Percentiles rank a stretch among this genome's conserved stretches.
phyloP scores from a whole-genome alignment of 2,888 invertebrate species.

The Aromia moschata region DNA sequence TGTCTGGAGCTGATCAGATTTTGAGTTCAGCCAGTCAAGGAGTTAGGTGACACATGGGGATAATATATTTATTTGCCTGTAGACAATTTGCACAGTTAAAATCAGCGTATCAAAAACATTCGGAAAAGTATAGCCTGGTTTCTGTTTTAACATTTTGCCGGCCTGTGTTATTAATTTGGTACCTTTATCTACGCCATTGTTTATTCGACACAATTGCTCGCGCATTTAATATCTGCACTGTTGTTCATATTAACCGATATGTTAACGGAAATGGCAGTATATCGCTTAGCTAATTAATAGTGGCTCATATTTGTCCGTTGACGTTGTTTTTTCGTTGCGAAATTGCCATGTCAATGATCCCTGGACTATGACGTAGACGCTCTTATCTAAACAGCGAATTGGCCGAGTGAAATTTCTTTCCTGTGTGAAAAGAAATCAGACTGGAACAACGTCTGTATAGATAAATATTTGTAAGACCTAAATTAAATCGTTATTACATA shows the following conservation, averaged over 20 bases:
- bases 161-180: no score
- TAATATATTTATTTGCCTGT: no score
- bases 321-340: constrained; percentile 9
- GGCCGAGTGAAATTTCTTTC: not conserved
- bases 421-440: constrained; percentile 3
- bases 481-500: not conserved
- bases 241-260: not conserved
- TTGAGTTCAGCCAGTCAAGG: no score
- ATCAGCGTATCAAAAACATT: no score
- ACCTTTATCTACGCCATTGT: no score
- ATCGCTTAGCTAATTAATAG: constrained; percentile 14
- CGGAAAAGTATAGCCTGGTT: no score
- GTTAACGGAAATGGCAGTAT: constrained; percentile 1
- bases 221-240: not conserved
- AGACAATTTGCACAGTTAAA: no score
- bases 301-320: not conserved
- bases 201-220: no score
- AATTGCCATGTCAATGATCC: constrained; percentile 14
- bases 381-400: not conserved
- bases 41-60: no score
- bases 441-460: not conserved
- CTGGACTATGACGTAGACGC: not conserved
- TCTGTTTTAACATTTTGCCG: not conserved
- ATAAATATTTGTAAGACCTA: not conserved
- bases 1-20: no score